phyloP scores from a whole-genome alignment of 2,113 vertebrate genomes.

The Dicrurus megarhynchus region DNA sequence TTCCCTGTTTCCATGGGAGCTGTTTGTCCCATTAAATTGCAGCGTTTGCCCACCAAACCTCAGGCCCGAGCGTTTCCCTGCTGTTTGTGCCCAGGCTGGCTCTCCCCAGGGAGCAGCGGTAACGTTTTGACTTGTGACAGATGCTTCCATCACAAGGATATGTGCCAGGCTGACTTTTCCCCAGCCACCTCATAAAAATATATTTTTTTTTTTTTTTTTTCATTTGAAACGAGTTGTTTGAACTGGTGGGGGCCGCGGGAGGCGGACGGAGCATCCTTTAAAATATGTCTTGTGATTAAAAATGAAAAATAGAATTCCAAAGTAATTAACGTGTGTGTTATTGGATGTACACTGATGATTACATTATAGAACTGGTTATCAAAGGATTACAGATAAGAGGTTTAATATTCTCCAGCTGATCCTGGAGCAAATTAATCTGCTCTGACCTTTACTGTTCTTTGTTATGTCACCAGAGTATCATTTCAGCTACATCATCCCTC shows the following conservation, averaged over 20 bases:
- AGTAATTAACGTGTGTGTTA: conserved; percentile 59
- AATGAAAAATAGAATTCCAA: conserved; percentile 33
- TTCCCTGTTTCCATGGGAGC: neutral
- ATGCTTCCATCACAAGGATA: conserved; percentile 46
- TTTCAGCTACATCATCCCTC: conserved; percentile 31
- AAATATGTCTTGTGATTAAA: conserved; percentile 48
- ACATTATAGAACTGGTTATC: conserved; percentile 58
- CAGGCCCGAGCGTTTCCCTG: neutral
- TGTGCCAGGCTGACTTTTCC: conserved; percentile 53
- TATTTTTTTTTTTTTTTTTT: neutral
- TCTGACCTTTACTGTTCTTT: conserved; percentile 67
- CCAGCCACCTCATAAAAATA: neutral
- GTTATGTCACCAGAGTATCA: conserved; percentile 61
- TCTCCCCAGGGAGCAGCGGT: neutral
- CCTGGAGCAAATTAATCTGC: conserved; percentile 50
- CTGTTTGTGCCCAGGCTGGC: neutral
- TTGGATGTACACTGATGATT: conserved; percentile 57
- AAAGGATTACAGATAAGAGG: conserved; percentile 54
- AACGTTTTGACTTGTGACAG: conserved; percentile 39
- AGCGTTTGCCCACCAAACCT: neutral
- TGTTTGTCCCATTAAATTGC: neutral
- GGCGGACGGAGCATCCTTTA: neutral
- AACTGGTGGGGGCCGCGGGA: neutral
- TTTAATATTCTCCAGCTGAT: conserved; percentile 68
- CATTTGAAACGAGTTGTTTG: neutral